Percentiles rank a stretch among this genome's conserved stretches.
These are phyloP conservation scores for Poecilia picta DNA, from an alignment of 2,797 vertebrate genomes.

Conservation along the genomic window DNA sequence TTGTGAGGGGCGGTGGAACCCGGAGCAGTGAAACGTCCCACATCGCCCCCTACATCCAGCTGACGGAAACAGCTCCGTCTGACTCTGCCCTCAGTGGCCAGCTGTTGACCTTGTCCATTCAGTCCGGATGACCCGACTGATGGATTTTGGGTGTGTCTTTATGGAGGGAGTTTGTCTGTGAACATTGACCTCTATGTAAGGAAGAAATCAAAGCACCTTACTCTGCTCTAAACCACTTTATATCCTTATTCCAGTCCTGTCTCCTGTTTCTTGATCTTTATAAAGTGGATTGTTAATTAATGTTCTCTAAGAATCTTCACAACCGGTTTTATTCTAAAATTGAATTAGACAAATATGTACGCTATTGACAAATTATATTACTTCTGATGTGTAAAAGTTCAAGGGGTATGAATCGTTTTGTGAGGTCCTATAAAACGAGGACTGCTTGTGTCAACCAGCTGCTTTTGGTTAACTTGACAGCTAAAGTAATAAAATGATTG, in stretches of 20 bases:
- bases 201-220: neutral
- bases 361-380: neutral
- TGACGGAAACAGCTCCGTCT: constrained; percentile 38
- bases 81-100: constrained; percentile 26
- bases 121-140: constrained; percentile 46
- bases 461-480: constrained; percentile 9
- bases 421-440: neutral
- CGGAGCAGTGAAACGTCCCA: constrained; percentile 11
- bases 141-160: neutral
- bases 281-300: neutral
- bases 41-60: constrained; percentile 26
- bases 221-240: neutral
- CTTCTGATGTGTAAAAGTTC: neutral
- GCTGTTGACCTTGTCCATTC: constrained; percentile 49
- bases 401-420: neutral
- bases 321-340: neutral
- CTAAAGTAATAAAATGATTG: constrained; percentile 9
- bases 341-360: neutral
- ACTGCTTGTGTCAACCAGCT: constrained; percentile 5
- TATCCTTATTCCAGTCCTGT: neutral
- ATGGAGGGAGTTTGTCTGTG: no score
- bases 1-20: neutral
- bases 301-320: neutral
- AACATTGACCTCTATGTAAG: no score
- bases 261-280: neutral